phyloP scores from a whole-genome alignment of 1,140 invertebrate genomes.

The Ceratitis capitata region DNA sequence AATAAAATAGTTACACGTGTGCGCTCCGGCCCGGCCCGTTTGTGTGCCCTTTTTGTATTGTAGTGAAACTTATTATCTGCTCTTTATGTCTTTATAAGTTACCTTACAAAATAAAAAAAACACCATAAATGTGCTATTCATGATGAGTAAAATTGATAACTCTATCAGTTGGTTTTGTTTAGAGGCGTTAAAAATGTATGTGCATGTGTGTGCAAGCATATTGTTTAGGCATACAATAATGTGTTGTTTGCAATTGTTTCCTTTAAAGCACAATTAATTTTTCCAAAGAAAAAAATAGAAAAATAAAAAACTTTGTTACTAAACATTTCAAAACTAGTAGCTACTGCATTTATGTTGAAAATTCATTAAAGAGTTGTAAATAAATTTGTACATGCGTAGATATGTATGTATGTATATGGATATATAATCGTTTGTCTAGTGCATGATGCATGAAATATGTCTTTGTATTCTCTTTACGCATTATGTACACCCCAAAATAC shows the following conservation, averaged over 20 bases:
- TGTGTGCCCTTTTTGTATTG: no score
- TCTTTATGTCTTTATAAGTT: no score
- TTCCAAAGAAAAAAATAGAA: background rate
- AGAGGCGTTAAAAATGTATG: background rate
- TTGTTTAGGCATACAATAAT: background rate
- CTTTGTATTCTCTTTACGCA: background rate
- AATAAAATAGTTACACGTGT: no score
- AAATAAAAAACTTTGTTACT: background rate
- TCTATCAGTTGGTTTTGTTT: background rate
- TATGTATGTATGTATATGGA: background rate
- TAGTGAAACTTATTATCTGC: no score
- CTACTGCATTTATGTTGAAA: background rate
- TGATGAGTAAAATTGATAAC: background rate
- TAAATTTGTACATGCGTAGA: no score
- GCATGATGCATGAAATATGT: background rate
- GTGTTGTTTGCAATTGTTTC: background rate
- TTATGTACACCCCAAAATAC: background rate
- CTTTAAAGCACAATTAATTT: background rate
- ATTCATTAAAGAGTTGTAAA: background rate
- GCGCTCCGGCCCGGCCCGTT: no score
- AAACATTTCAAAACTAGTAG: background rate
- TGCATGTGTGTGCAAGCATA: background rate
- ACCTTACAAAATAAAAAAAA: no score
- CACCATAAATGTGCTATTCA: no score
- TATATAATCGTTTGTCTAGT: background rate